These are phyloP conservation scores for Sturnus vulgaris DNA, from an alignment of 2,113 vertebrate genomes.

Conservation along the genomic window DNA sequence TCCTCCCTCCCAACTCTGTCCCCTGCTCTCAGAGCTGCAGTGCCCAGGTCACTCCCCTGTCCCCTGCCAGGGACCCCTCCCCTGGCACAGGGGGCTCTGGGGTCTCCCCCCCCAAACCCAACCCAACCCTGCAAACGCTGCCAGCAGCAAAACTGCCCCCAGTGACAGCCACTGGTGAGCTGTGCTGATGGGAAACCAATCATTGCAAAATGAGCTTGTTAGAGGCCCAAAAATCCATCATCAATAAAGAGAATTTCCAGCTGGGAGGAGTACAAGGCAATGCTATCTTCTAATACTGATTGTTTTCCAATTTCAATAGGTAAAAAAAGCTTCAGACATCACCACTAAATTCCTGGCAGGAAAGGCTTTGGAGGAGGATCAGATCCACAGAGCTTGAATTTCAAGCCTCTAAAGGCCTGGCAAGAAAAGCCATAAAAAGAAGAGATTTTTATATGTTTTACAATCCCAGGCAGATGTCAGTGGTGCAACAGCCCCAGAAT, in stretches of 20 bases:
- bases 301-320: not conserved
- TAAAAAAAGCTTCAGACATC: not conserved
- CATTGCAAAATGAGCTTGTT: not conserved
- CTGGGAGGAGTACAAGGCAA: not conserved
- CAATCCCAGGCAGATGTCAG: not conserved
- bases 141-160: not conserved
- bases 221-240: not conserved
- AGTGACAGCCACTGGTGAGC: not conserved
- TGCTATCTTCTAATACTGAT: not conserved
- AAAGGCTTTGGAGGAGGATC: not conserved
- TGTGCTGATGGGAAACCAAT: not conserved
- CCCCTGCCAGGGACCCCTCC: not conserved
- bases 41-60: fast-evolving
- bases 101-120: fast-evolving
- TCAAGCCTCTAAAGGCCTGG: not conserved
- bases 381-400: not conserved
- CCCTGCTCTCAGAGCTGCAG: fast-evolving
- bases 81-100: fast-evolving
- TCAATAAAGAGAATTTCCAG: not conserved
- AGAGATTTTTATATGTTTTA: not conserved
- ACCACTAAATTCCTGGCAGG: not conserved
- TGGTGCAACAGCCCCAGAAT: not conserved
- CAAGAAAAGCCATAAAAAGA: not conserved
- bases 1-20: too few relatives aligned
- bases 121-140: not conserved